Evolutionary conservation across 2,888 invertebrate species (phyloP).

Genomic region (Drosophila monieri): DNA sequence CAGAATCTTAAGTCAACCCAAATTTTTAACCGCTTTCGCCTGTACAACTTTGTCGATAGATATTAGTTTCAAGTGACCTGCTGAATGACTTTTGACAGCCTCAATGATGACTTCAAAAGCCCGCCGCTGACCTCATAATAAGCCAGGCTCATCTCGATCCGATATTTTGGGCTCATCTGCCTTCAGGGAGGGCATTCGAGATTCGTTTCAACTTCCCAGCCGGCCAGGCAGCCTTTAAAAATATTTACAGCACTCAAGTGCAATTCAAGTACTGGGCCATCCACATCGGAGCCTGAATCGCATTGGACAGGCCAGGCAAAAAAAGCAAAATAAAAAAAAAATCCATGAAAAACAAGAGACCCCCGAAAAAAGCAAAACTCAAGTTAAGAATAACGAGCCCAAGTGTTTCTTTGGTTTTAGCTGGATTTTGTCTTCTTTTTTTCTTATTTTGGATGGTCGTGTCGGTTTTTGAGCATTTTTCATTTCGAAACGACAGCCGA

Average conservation of each 20-base stretch:
- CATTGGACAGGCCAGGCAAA: conserved; percentile 13
- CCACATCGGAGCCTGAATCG: conserved; percentile 6
- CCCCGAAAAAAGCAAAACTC: conserved; percentile 50
- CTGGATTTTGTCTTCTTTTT: conserved; percentile 11
- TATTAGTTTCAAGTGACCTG: conserved; percentile 32
- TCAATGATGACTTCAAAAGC: conserved; percentile 47
- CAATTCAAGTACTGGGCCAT: conserved; percentile 76
- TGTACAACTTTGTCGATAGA: conserved; percentile 34
- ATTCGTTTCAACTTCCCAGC: conserved; percentile 70
- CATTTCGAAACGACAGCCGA: conserved; percentile 74
- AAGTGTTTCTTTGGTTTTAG: conserved; percentile 63
- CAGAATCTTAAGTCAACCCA: conserved; percentile 38
- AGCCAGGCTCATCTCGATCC: conserved; percentile 58
- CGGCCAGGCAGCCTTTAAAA: conserved; percentile 73
- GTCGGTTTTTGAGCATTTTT: conserved; percentile 67
- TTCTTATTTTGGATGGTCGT: conserved; percentile 19
- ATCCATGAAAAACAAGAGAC: conserved; percentile 57
- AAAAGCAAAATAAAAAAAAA: neutral
- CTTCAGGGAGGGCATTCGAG: conserved; percentile 59
- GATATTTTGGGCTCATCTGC: conserved; percentile 44
- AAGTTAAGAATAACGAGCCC: conserved; percentile 69
- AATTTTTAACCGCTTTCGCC: conserved; percentile 24
- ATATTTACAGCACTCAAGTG: conserved; percentile 80
- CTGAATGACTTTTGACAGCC: conserved; percentile 30
- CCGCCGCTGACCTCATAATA: conserved; percentile 67